Conservation (phyloP, 2,888 invertebrate genomes). For the Augiades crinisus region DNA sequence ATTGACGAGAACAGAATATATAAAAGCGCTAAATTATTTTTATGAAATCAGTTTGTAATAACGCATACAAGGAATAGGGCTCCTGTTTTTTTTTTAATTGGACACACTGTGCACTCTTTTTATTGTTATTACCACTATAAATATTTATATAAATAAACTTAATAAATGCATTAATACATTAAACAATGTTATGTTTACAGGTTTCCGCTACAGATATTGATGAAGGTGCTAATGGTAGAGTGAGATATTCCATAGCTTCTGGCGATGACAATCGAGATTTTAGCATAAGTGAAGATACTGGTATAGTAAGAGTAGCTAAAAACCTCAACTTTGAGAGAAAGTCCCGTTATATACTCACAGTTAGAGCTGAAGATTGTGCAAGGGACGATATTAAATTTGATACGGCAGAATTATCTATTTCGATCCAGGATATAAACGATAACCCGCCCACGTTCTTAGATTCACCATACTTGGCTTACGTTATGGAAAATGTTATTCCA, state of each 20-base stretch:
- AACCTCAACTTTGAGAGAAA: conserved; percentile 96
- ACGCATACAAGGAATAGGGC: too few species aligned
- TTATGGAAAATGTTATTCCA: conserved; percentile 95
- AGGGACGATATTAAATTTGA: conserved; percentile 87
- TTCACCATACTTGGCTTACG: conserved; percentile 96
- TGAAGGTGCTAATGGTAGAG: conserved; percentile 93
- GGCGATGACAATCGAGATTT: conserved; percentile 96
- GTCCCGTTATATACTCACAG: conserved; percentile 89
- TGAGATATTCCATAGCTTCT: conserved; percentile 93
- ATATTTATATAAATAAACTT: too few species aligned
- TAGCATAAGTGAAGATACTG: conserved; percentile 95
- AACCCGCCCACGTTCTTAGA: conserved; percentile 96
- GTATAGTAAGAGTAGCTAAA: conserved; percentile 94
- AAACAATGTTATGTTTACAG: conserved; percentile 65
- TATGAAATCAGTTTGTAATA: too few species aligned
- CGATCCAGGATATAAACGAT: conserved; percentile 95
- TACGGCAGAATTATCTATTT: conserved; percentile 90
- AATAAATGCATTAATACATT: too few species aligned
- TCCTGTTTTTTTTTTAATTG: too few species aligned
- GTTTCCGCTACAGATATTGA: conserved; percentile 95
- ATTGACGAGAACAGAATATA: too few species aligned
- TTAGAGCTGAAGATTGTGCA: conserved; percentile 94
- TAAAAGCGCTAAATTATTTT: too few species aligned
- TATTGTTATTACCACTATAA: neutral
- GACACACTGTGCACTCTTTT: too few species aligned